Evolutionary conservation across 1,140 invertebrate species (phyloP), one percentile per base, ranked within the genome.

Genomic region (Drosophila murphyi): DNA sequence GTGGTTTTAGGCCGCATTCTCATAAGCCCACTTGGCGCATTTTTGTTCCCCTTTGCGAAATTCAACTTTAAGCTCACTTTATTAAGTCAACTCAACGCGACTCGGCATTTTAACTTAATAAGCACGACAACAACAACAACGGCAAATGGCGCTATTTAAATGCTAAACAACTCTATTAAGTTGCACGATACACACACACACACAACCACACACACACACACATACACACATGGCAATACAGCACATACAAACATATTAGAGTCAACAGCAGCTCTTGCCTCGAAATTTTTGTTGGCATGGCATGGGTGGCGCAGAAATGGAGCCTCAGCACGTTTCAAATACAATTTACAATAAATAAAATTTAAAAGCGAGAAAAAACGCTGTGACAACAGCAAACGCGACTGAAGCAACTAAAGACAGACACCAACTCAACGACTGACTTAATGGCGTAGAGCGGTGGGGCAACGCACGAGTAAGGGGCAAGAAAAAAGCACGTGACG

Each of bases 331-430:
- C 85, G 85, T 89, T 89, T 88, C 85, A 83, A 88, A 88, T 88
- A 89, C 85, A 88, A 88, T 88, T 88, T 88, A 88, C 83, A 88
- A 88, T 88, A 88, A 88, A 88, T 88, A 88, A 88, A 88, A 88
- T 88, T 89, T 88, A 88, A 89, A 88, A 88, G 83, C 83, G 81
- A 80, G 77, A 63, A 75, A 81, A 85, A 79, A 76, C 68, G 82
- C 85, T 88, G 85, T 76, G 76, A 87, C 82, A 82, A 77, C 59
- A 75, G 59, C 78, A 64, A 54, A n/a, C 47, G 3, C 6, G 32
- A 31, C 51, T 41, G 41, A 8, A 57, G 51, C 45, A 41, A 3
- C 52, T 45, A 52, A 56, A 65, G 65, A 37, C 7, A 64, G 52
- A 41, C 41, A 74, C 29, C 20, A 35, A 65, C 50, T 61, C 35